phyloP scores from a whole-genome alignment of 2,888 invertebrate species.

The Desoria tigrina region DNA sequence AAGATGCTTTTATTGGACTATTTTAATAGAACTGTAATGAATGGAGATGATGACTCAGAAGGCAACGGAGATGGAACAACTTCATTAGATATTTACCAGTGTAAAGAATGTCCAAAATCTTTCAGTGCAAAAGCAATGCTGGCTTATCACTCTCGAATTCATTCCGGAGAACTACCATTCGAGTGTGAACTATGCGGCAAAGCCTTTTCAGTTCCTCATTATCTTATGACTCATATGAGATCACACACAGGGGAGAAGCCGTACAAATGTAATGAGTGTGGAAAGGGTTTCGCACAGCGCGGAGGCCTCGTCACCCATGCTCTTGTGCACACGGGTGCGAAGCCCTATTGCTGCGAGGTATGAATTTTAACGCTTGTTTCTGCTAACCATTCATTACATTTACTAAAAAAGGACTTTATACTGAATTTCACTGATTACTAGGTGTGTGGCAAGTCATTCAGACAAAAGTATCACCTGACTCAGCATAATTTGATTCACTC shows the following conservation, averaged over 20 bases:
- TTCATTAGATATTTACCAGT: constrained; percentile 30
- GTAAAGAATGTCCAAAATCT: constrained; percentile 46
- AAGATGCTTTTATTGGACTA: no score
- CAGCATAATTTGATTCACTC: constrained; percentile 51
- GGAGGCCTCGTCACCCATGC: constrained; percentile 49
- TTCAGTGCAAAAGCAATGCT: constrained; percentile 45
- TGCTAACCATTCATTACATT: neutral
- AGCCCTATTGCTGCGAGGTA: constrained; percentile 46
- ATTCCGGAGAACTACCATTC: constrained; percentile 37
- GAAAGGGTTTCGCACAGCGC: constrained; percentile 48
- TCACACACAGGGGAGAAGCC: constrained; percentile 39
- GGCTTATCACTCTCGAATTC: constrained; percentile 46
- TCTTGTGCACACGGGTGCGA: constrained; percentile 49
- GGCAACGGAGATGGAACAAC: neutral
- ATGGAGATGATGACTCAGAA: constrained; percentile 30
- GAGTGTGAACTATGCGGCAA: constrained; percentile 27
- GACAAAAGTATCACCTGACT: constrained; percentile 52
- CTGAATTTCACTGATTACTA: constrained; percentile 5
- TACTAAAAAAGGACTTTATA: no score
- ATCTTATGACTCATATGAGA: constrained; percentile 23
- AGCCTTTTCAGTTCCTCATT: constrained; percentile 28
- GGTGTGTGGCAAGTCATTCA: constrained; percentile 46
- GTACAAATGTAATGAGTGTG: constrained; percentile 46
- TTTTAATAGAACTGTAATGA: constrained; percentile 35
- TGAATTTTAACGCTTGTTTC: no score